These are phyloP conservation scores for Eonycteris spelaea DNA, from an alignment of 2,113 vertebrate species.

Conservation along the genomic window DNA sequence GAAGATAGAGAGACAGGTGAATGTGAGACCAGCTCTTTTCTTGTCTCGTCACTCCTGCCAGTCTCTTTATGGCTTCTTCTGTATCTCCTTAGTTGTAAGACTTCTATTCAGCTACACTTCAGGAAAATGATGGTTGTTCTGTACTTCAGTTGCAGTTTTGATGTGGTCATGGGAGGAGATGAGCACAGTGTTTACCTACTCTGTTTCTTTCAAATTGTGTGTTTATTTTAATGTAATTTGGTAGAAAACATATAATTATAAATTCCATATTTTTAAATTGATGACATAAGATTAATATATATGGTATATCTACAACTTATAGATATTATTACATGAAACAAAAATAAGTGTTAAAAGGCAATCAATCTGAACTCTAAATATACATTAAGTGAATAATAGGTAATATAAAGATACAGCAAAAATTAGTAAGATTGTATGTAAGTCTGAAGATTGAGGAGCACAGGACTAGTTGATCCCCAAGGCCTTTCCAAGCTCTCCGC, in stretches of 20 bases:
- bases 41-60: no score
- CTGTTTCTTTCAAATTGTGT: background rate
- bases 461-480: background rate
- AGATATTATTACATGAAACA: background rate
- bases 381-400: background rate
- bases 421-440: background rate
- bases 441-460: background rate
- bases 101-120: no score
- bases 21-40: no score
- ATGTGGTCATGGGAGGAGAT: no score
- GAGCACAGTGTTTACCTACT: no score
- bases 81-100: no score
- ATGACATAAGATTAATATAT: background rate
- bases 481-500: background rate
- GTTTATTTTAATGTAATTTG: background rate
- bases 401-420: background rate
- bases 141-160: no score
- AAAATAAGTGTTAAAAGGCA: slow-evolving; percentile 26
- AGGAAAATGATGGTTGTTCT: no score
- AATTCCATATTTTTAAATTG: background rate
- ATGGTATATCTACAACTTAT: background rate
- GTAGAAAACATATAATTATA: background rate
- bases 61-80: no score
- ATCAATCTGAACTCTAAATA: background rate
- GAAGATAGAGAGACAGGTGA: background rate